A percentile compares a stretch with the other conserved stretches of the same genome.
Conservation (phyloP, 2,797 vertebrate genomes). For the Podargus strigoides region DNA sequence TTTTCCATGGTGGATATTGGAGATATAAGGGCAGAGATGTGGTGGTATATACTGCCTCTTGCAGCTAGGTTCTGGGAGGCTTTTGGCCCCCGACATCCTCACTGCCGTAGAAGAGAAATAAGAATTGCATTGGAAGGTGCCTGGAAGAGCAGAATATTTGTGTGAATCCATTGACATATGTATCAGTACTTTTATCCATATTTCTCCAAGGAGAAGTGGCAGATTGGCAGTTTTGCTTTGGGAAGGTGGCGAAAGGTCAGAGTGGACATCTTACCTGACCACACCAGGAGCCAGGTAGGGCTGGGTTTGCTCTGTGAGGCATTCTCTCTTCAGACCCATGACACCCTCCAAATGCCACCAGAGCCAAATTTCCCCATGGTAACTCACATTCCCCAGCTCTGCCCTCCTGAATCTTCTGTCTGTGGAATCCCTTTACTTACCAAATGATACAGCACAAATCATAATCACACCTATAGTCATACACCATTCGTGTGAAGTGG, state of each 20-base stretch:
- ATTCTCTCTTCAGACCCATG: not conserved
- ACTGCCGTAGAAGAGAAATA: not conserved
- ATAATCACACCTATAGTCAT: not conserved
- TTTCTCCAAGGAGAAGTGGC: not conserved
- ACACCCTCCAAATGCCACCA: not conserved
- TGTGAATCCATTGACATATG: not conserved
- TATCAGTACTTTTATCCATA: not conserved
- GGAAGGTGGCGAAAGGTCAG: not conserved
- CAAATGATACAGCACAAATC: not conserved
- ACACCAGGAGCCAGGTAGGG: not conserved
- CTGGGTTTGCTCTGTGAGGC: not conserved
- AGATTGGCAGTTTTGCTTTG: not conserved
- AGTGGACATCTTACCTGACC: not conserved
- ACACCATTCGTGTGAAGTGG: not conserved
- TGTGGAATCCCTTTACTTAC: not conserved
- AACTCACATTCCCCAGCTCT: not conserved
- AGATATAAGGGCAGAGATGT: not conserved
- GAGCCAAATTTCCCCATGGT: not conserved
- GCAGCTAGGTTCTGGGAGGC: not conserved
- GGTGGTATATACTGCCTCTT: rapidly evolving
- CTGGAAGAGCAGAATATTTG: not conserved
- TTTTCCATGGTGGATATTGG: not conserved
- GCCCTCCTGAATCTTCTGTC: not conserved
- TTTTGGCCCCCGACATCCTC: not conserved
- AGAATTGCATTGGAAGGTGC: not conserved